Conservation (phyloP, 2,888 invertebrate genomes). For the Melanotus villosus region DNA sequence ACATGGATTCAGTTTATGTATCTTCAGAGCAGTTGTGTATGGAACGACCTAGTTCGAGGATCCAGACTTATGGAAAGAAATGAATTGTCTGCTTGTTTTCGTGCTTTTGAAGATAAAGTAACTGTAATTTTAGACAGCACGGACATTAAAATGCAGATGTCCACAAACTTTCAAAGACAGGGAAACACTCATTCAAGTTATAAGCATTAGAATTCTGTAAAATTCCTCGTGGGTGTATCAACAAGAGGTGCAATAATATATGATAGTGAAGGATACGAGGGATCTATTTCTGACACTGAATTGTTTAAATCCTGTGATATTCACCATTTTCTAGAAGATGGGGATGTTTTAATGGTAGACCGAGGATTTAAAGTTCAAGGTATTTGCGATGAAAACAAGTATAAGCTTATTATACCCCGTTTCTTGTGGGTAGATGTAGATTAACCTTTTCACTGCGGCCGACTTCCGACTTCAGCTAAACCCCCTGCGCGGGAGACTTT, state of each 20-base stretch:
- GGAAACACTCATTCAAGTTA: constrained; percentile 22
- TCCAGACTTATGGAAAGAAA: background rate
- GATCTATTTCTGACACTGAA: constrained; percentile 14
- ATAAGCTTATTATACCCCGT: too few relatives aligned
- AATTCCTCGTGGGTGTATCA: constrained; percentile 12
- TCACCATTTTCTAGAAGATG: background rate
- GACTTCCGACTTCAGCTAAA: too few relatives aligned
- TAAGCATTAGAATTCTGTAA: constrained; percentile 11
- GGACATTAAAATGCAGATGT: constrained; percentile 16
- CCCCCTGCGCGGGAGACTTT: too few relatives aligned
- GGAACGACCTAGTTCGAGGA: background rate
- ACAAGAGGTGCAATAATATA: constrained; percentile 1
- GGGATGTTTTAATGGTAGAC: background rate
- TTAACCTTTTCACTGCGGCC: too few relatives aligned
- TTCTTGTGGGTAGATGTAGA: too few relatives aligned
- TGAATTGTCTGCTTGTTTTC: background rate
- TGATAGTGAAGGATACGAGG: constrained; percentile 21
- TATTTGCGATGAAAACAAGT: background rate
- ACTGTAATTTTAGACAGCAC: constrained; percentile 10
- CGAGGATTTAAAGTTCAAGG: background rate
- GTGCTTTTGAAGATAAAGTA: background rate
- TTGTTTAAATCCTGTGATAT: too few relatives aligned
- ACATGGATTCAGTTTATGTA: constrained; percentile 12
- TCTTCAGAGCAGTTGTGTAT: too few relatives aligned
- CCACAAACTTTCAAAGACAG: constrained; percentile 13